These are phyloP conservation scores for Eptesicus fuscus DNA, from an alignment of 2,113 vertebrate species.

Conservation along the genomic window DNA sequence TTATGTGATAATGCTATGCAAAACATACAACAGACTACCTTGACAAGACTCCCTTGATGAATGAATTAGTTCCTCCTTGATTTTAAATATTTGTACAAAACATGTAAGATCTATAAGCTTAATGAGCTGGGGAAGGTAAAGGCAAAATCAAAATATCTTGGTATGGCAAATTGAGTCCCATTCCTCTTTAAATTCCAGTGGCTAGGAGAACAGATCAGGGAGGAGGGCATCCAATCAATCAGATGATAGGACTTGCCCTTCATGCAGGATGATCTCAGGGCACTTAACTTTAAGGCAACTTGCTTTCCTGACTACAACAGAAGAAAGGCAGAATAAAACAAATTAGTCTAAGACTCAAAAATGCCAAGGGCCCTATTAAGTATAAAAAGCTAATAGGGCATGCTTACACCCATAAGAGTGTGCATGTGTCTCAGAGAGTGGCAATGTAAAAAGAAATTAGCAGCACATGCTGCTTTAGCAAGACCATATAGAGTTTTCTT, in stretches of 20 bases:
- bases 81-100: conserved; percentile 53
- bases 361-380: conserved; percentile 72
- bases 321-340: conserved; percentile 78
- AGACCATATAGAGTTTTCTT: conserved; percentile 64
- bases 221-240: conserved; percentile 44
- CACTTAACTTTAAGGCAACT: conserved; percentile 72
- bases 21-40: neutral
- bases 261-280: conserved; percentile 66
- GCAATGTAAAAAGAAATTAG: conserved; percentile 67
- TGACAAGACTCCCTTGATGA: neutral
- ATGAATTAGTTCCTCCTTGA: neutral
- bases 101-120: neutral
- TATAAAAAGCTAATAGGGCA: conserved; percentile 70
- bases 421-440: conserved; percentile 42
- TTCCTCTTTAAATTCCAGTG: conserved; percentile 47
- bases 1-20: neutral
- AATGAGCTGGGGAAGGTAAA: conserved; percentile 17
- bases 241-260: conserved; percentile 59
- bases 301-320: conserved; percentile 65
- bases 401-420: conserved; percentile 34
- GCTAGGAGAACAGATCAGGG: conserved; percentile 26
- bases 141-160: conserved; percentile 9
- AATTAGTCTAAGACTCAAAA: conserved; percentile 76
- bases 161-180: neutral
- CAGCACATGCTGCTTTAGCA: conserved; percentile 66